phyloP scores from a whole-genome alignment of 2,797 vertebrate species.

The Clangula hyemalis region DNA sequence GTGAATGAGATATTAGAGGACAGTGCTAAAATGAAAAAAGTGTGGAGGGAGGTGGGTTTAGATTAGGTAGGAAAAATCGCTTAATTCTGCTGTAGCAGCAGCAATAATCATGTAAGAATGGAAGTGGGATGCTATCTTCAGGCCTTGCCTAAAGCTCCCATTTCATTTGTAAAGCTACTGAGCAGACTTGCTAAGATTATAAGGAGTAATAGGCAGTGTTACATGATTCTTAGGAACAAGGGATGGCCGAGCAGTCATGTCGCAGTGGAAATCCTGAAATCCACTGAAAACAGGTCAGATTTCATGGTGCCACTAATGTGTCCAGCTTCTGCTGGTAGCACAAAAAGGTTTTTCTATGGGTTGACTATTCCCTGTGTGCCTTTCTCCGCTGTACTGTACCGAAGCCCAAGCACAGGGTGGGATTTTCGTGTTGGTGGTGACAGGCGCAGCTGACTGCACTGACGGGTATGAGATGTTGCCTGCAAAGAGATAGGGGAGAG shows the following conservation, averaged over 20 bases:
- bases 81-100: neutral
- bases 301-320: neutral
- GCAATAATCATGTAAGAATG: neutral
- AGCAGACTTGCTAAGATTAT: neutral
- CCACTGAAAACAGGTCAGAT: neutral
- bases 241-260: neutral
- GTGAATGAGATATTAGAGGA: neutral
- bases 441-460: neutral
- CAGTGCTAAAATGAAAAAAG: neutral
- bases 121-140: neutral
- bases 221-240: neutral
- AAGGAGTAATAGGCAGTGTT: neutral
- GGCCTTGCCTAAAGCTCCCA: neutral
- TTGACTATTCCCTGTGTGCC: neutral
- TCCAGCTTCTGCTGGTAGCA: constrained; percentile 24
- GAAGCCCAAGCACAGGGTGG: neutral
- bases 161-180: neutral
- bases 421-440: neutral
- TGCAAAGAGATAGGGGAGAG: neutral
- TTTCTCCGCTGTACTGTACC: neutral
- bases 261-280: neutral
- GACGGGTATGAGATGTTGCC: neutral
- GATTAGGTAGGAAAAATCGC: neutral
- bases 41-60: neutral
- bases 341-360: neutral